These are phyloP conservation scores for Caranx melampygus DNA, from an alignment of 2,113 vertebrate species.

Conservation along the genomic window DNA sequence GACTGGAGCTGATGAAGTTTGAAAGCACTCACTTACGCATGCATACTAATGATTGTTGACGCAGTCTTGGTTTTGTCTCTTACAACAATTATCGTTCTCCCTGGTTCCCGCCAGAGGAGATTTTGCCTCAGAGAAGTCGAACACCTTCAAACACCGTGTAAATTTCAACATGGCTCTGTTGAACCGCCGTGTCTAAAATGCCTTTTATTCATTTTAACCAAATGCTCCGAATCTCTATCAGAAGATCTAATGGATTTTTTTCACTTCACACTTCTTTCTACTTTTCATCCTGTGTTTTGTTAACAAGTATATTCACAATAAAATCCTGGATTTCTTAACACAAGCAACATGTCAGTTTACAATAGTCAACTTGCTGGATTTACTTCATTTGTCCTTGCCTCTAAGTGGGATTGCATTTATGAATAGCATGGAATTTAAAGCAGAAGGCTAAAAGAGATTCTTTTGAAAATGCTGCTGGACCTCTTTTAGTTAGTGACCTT, in stretches of 20 bases:
- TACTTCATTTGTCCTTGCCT: background rate
- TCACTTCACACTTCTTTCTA: background rate
- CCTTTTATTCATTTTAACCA: background rate
- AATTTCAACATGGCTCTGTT: background rate
- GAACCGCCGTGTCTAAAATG: background rate
- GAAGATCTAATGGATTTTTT: background rate
- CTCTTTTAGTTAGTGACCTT: too few species aligned
- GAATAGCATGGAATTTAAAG: too few species aligned
- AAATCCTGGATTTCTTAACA: background rate
- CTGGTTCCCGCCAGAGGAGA: background rate
- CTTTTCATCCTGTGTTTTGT: background rate
- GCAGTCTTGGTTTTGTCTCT: background rate
- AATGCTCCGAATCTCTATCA: background rate
- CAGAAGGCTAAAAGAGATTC: too few species aligned
- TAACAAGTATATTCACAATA: background rate
- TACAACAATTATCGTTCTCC: background rate
- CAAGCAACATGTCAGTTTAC: background rate
- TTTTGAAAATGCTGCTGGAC: too few species aligned
- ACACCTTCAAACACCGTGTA: background rate
- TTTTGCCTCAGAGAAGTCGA: background rate
- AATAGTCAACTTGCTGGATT: background rate
- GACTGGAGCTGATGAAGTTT: slow-evolving; percentile 24
- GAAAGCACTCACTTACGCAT: background rate
- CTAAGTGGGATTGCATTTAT: background rate
- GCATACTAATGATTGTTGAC: background rate